Percentiles rank a stretch among this genome's conserved stretches.
Conservation (phyloP, 1,140 invertebrate genomes). For the Danaus plexippus region DNA sequence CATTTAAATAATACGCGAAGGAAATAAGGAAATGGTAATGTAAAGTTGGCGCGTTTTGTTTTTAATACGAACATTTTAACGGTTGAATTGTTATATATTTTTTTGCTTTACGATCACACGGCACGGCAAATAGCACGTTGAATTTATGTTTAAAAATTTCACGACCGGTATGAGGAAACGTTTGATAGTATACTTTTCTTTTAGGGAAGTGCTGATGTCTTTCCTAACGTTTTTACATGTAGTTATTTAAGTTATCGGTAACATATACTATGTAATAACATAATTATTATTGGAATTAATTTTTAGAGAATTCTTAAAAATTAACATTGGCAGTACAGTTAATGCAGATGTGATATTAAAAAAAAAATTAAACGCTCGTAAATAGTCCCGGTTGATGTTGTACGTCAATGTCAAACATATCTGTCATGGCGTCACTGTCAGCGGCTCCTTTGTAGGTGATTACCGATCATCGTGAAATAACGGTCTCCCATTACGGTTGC, state of each 20-base stretch:
- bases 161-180: slow-evolving; percentile 14
- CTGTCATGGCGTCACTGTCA: slow-evolving; percentile 4
- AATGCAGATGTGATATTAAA: no score
- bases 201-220: slow-evolving; percentile 8
- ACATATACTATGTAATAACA: no score
- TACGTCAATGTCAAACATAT: slow-evolving; percentile 9
- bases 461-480: background rate
- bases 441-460: slow-evolving; percentile 8
- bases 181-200: slow-evolving; percentile 5
- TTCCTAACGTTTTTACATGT: no score
- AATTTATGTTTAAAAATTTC: slow-evolving; percentile 3
- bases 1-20: no score
- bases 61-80: slow-evolving; percentile 13
- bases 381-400: no score
- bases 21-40: no score
- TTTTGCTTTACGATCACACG: slow-evolving; percentile 7
- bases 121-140: background rate
- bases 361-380: no score
- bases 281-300: no score
- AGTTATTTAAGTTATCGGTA: no score
- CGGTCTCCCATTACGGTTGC: background rate
- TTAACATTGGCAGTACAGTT: no score
- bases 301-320: no score
- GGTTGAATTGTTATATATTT: slow-evolving; percentile 6
- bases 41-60: background rate